These are phyloP conservation scores for Tribolium castaneum DNA, from an alignment of 1,140 invertebrate genomes.

Conservation along the genomic window DNA sequence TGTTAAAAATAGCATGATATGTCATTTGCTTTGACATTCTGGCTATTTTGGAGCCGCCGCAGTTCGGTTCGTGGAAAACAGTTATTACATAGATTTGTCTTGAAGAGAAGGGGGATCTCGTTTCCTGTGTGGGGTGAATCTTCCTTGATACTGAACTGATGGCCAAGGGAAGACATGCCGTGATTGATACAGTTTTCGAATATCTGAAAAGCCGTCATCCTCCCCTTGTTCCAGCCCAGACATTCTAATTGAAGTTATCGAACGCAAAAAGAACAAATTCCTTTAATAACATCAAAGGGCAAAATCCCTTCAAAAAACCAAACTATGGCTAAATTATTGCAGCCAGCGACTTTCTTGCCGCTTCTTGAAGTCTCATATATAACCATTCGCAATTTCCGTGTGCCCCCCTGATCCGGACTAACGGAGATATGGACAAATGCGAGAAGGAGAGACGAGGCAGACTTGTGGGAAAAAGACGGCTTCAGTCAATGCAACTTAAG, in stretches of 20 bases:
- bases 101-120: conserved; percentile 23
- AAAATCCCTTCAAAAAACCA: background rate
- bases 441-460: conserved; percentile 34
- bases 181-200: conserved; percentile 50
- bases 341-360: conserved; percentile 16
- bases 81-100: conserved; percentile 51
- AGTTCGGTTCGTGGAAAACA: conserved; percentile 45
- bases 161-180: conserved; percentile 40
- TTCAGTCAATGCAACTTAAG: conserved; percentile 44
- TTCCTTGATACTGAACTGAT: conserved; percentile 47
- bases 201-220: conserved; percentile 42
- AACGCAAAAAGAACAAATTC: background rate
- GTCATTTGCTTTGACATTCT: conserved; percentile 42
- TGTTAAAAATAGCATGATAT: conserved; percentile 45
- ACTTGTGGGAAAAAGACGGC: conserved; percentile 38
- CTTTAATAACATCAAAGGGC: background rate
- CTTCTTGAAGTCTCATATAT: conserved; percentile 33
- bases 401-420: conserved; percentile 28
- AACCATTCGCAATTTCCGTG: conserved; percentile 43
- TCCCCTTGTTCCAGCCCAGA: conserved; percentile 20
- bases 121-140: conserved; percentile 39
- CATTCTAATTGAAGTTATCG: conserved; percentile 9
- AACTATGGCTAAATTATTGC: conserved; percentile 25
- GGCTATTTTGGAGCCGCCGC: conserved; percentile 35
- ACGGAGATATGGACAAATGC: conserved; percentile 46